Evolutionary conservation across 2,888 invertebrate species (phyloP).

Genomic region (Caprella mutica): DNA sequence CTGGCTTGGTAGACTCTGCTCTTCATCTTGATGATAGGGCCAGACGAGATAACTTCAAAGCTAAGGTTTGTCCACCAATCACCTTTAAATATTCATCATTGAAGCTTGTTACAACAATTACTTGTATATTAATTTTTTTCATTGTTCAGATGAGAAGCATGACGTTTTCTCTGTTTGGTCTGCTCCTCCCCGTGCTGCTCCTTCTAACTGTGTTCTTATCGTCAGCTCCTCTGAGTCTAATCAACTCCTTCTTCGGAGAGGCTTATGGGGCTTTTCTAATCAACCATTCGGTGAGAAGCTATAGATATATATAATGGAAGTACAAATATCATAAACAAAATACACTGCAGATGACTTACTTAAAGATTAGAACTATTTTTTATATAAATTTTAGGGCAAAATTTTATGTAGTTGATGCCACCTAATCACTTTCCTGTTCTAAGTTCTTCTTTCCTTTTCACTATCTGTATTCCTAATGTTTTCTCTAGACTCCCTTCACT

Average conservation of each 20-base stretch:
- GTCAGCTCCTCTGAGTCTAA: constrained; percentile 37
- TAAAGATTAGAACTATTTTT: too few species aligned
- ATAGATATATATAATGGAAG: too few species aligned
- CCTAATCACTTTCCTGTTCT: too few species aligned
- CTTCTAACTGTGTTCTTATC: constrained; percentile 40
- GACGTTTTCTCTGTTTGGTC: constrained; percentile 39
- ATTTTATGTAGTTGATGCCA: too few species aligned
- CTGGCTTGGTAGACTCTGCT: constrained; percentile 41
- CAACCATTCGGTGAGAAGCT: constrained; percentile 22
- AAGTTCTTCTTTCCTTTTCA: too few species aligned
- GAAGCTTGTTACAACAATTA: too few species aligned
- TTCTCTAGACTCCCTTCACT: constrained; percentile 40
- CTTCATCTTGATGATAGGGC: constrained; percentile 41
- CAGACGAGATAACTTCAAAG: constrained; percentile 33
- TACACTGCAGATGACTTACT: too few species aligned
- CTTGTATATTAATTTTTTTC: too few species aligned
- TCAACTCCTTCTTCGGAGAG: constrained; percentile 21
- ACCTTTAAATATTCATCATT: too few species aligned
- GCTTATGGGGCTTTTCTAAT: constrained; percentile 10
- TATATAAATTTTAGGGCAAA: too few species aligned
- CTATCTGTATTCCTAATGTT: neutral
- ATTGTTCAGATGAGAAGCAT: constrained; percentile 37
- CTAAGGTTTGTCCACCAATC: constrained; percentile 25
- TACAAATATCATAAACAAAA: too few species aligned
- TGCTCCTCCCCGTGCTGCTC: constrained; percentile 37